Evolutionary conservation across 2,797 vertebrate genomes (phyloP).

Genomic region (Sphaeramia orbicularis): DNA sequence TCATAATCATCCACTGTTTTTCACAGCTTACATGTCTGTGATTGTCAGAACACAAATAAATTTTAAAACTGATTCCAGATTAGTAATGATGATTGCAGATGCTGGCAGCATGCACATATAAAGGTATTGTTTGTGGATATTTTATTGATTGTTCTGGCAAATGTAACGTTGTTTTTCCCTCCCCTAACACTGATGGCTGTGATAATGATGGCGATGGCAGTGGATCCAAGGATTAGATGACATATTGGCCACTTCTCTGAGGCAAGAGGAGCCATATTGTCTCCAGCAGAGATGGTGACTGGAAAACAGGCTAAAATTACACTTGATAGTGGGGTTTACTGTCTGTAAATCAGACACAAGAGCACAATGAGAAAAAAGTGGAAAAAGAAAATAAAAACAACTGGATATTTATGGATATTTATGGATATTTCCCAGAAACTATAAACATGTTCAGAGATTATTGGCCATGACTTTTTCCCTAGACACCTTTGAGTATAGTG

Average conservation of each 20-base stretch:
- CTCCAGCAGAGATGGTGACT: slow-evolving; percentile 48
- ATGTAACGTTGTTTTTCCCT: slow-evolving; percentile 43
- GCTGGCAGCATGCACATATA: slow-evolving; percentile 51
- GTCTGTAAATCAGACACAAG: slow-evolving; percentile 26
- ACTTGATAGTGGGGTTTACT: slow-evolving; percentile 30
- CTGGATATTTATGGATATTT: not conserved
- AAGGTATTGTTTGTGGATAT: slow-evolving; percentile 54
- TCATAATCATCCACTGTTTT: slow-evolving; percentile 35
- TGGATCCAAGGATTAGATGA: slow-evolving; percentile 57
- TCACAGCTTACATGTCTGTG: slow-evolving; percentile 31
- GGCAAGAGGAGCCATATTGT: slow-evolving; percentile 47
- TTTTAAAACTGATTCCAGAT: slow-evolving; percentile 29
- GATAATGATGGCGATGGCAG: slow-evolving; percentile 58
- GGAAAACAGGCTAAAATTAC: slow-evolving; percentile 46
- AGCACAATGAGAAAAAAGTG: slow-evolving; percentile 13
- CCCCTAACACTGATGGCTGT: slow-evolving; percentile 47
- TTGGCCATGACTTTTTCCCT: not conserved
- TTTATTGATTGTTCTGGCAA: slow-evolving; percentile 59
- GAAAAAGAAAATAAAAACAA: slow-evolving; percentile 21
- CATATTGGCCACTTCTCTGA: slow-evolving; percentile 61
- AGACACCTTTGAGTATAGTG: not conserved
- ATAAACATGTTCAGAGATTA: not conserved
- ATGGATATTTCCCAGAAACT: slow-evolving; percentile 4
- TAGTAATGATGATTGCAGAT: slow-evolving; percentile 59
- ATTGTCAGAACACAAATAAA: slow-evolving; percentile 19